A percentile compares a stretch with the other conserved stretches of the same genome.
These are phyloP conservation scores for Colinus virginianus DNA, from an alignment of 2,113 vertebrate genomes.

Conservation along the genomic window DNA sequence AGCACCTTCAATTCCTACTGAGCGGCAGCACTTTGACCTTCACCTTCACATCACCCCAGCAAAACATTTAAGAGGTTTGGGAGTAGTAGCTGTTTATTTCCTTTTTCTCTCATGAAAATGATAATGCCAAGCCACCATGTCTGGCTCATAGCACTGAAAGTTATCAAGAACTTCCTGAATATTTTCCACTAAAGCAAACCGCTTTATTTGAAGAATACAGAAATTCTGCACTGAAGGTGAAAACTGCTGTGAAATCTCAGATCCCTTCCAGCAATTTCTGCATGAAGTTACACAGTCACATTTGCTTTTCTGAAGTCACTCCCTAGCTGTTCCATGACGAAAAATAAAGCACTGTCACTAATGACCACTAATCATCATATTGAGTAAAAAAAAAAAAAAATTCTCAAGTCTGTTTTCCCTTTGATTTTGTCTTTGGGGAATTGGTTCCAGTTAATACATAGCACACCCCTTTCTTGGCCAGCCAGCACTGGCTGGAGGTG, in stretches of 20 bases:
- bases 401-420: slow-evolving; percentile 32
- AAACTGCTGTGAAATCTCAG: neutral
- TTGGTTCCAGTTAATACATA: slow-evolving; percentile 36
- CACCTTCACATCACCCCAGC: neutral
- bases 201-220: slow-evolving; percentile 57
- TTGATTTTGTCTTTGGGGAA: slow-evolving; percentile 52
- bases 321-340: slow-evolving; percentile 18
- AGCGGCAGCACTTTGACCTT: neutral
- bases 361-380: slow-evolving; percentile 61
- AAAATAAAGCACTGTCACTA: slow-evolving; percentile 60
- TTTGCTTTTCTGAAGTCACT: slow-evolving; percentile 46
- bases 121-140: slow-evolving; percentile 40
- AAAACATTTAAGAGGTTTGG: neutral
- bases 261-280: slow-evolving; percentile 20
- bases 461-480: slow-evolving; percentile 18
- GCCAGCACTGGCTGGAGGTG: slow-evolving; percentile 47
- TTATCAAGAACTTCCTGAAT: slow-evolving; percentile 62
- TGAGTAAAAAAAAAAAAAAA: neutral
- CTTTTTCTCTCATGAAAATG: slow-evolving; percentile 25
- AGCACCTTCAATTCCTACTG: neutral
- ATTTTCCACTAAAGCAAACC: neutral
- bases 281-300: slow-evolving; percentile 3
- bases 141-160: slow-evolving; percentile 54
- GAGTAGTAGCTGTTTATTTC: slow-evolving; percentile 50
- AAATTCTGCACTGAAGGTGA: slow-evolving; percentile 20